phyloP scores from a whole-genome alignment of 2,797 vertebrate species.

The Acrossocheilus fasciatus region DNA sequence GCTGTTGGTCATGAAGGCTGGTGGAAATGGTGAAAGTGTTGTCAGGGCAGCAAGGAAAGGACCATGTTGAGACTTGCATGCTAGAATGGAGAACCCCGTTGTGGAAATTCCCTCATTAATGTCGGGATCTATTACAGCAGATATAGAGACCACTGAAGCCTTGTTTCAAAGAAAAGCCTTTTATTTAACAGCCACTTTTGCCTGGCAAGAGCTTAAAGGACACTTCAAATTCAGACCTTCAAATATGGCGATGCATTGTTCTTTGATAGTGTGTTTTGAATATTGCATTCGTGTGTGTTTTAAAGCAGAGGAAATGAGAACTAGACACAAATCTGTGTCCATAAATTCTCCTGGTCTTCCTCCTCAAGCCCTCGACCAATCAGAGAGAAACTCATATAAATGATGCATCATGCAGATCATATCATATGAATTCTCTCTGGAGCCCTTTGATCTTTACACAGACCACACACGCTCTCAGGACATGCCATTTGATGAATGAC shows the following conservation, averaged over 20 bases:
- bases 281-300: background rate
- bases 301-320: slow-evolving; percentile 22
- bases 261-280: slow-evolving; percentile 25
- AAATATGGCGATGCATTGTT: background rate
- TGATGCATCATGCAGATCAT: slow-evolving; percentile 54
- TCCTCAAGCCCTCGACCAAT: slow-evolving; percentile 41
- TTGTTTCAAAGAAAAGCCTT: slow-evolving; percentile 18
- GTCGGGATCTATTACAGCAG: slow-evolving; percentile 10
- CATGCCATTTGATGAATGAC: slow-evolving; percentile 56
- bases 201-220: slow-evolving; percentile 7
- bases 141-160: slow-evolving; percentile 3
- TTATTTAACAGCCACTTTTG: slow-evolving; percentile 8
- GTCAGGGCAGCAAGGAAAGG: background rate
- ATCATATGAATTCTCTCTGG: slow-evolving; percentile 47
- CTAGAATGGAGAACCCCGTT: slow-evolving; percentile 26
- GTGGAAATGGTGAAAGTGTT: background rate
- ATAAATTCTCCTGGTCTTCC: slow-evolving; percentile 36
- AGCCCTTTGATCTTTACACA: slow-evolving; percentile 58
- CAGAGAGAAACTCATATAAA: slow-evolving; percentile 55
- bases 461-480: slow-evolving; percentile 57
- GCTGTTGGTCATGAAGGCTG: background rate
- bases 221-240: background rate
- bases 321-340: slow-evolving; percentile 12
- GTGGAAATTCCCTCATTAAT: slow-evolving; percentile 49
- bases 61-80: slow-evolving; percentile 43